phyloP scores from a whole-genome alignment of 2,113 vertebrate species.

The Brachypteracias leptosomus region DNA sequence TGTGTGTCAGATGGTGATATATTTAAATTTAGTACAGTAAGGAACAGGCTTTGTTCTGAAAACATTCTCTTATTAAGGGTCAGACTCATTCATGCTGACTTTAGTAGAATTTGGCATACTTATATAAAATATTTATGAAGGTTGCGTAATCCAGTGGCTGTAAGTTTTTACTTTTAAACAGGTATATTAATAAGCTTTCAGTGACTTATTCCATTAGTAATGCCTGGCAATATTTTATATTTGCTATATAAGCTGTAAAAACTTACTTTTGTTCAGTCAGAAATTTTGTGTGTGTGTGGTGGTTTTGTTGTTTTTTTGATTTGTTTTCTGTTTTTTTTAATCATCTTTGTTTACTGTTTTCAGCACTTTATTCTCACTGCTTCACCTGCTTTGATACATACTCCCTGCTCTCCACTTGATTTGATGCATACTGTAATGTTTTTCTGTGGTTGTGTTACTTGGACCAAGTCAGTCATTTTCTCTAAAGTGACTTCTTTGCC shows the following conservation, averaged over 20 bases:
- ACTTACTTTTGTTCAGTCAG: not conserved
- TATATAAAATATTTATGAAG: not conserved
- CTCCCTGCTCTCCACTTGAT: not conserved
- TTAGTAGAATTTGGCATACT: not conserved
- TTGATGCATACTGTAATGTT: not conserved
- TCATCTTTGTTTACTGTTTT: not conserved
- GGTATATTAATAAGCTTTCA: not conserved
- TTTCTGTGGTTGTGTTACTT: not conserved
- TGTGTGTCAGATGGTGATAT: not conserved
- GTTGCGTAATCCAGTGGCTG: accelerated
- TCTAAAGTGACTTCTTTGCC: not conserved
- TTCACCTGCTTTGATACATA: not conserved
- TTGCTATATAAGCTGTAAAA: not conserved
- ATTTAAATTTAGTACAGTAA: not conserved
- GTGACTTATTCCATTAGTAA: not conserved
- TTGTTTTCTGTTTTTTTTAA: not conserved
- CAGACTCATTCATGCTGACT: not conserved
- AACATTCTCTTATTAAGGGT: not conserved
- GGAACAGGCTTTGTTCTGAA: not conserved
- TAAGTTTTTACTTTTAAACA: not conserved
- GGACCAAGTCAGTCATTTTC: not conserved
- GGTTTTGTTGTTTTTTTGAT: not conserved
- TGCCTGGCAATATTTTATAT: not conserved
- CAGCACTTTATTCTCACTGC: not conserved
- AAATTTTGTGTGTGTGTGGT: not conserved